phyloP scores from a whole-genome alignment of 2,797 vertebrate species.

The Chanos chanos region DNA sequence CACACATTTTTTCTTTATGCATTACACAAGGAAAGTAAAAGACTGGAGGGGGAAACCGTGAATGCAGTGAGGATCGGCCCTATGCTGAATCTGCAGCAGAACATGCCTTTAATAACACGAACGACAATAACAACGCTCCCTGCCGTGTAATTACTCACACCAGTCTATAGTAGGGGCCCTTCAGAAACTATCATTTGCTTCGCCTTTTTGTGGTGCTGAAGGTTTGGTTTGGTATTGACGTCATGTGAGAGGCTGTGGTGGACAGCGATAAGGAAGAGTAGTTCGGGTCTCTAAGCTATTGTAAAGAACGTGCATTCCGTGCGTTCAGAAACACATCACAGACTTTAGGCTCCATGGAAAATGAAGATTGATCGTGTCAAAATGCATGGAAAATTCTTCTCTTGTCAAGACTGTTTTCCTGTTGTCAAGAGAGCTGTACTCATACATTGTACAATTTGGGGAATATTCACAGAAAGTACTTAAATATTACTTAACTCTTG shows the following conservation, averaged over 20 bases:
- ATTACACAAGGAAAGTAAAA: background rate
- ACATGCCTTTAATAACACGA: background rate
- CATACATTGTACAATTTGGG: no score
- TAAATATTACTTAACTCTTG: no score
- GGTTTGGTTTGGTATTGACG: conserved; percentile 35
- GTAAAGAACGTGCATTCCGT: no score
- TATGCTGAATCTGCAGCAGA: background rate
- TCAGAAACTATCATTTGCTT: background rate
- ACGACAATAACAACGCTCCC: background rate
- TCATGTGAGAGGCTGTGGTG: conserved; percentile 29
- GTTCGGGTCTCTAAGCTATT: no score
- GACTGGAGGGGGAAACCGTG: background rate
- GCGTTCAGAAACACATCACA: no score
- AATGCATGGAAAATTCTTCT: no score
- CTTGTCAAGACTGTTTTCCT: no score
- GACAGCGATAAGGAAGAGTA: no score
- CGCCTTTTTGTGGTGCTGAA: conserved; percentile 8
- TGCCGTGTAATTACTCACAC: background rate
- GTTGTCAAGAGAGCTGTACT: no score
- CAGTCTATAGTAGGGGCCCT: conserved; percentile 6
- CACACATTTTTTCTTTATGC: conserved; percentile 33
- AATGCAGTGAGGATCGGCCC: no score
- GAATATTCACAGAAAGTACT: no score
- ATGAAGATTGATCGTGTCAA: no score
- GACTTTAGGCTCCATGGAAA: conserved; percentile 25